Evolutionary conservation across 64 coral and sea anemone genomes (phyloP).

Genomic region (Acropora yongei): DNA sequence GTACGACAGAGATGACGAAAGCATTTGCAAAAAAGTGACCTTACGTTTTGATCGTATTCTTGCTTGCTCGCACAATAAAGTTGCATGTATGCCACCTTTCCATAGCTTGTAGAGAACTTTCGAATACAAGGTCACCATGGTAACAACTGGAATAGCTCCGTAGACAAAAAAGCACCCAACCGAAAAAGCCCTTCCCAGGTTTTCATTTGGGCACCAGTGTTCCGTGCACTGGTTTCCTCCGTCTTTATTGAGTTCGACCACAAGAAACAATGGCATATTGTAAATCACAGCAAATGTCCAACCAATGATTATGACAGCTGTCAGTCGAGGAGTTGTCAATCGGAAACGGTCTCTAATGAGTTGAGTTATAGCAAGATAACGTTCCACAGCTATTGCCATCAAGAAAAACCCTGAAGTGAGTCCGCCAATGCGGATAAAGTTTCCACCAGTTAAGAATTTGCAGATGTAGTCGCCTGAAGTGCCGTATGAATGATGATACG

Average conservation of each 20-base stretch:
- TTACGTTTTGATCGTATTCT: constrained; percentile 19
- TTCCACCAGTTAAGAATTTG: constrained; percentile 74
- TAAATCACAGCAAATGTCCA: constrained; percentile 48
- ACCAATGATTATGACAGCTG: not conserved
- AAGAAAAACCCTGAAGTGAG: constrained; percentile 28
- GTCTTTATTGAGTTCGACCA: not conserved
- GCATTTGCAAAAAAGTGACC: not conserved
- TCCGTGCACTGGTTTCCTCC: constrained; percentile 30
- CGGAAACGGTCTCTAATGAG: not conserved
- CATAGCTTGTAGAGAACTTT: constrained; percentile 13
- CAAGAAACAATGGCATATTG: constrained; percentile 53
- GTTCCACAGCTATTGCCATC: constrained; percentile 34
- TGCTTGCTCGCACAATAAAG: not conserved
- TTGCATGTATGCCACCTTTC: not conserved
- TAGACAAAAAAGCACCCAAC: constrained; percentile 25
- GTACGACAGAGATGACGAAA: constrained; percentile 21
- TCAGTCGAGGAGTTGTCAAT: not conserved
- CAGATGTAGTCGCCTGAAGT: constrained; percentile 54
- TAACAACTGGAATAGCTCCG: constrained; percentile 38
- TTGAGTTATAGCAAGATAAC: constrained; percentile 3
- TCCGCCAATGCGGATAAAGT: constrained; percentile 63
- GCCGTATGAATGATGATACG: constrained; percentile 56
- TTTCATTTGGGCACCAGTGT: constrained; percentile 22
- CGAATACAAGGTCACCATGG: constrained; percentile 19
- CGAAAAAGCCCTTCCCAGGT: constrained; percentile 1